Evolutionary conservation across 2,113 vertebrate species (phyloP).

Genomic region (Loxodonta africana): DNA sequence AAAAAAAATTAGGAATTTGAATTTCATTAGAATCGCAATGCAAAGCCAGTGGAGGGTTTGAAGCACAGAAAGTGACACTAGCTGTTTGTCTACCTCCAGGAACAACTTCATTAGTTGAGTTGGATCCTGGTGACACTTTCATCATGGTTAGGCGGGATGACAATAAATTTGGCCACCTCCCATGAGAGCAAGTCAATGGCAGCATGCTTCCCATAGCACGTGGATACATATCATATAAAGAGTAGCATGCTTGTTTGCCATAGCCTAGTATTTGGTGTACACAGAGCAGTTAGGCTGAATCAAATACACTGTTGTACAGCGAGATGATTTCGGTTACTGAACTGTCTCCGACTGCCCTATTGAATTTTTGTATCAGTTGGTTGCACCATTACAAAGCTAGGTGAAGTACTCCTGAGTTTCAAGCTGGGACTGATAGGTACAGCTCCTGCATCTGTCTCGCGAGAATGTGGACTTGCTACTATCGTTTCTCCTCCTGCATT

Average conservation of each 20-base stretch:
- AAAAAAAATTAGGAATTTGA: background rate
- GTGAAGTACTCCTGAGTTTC: background rate
- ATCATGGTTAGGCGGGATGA: background rate
- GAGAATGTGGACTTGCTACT: slow-evolving; percentile 6
- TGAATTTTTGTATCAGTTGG: background rate
- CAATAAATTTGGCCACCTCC: background rate
- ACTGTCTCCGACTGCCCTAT: background rate
- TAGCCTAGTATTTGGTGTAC: background rate
- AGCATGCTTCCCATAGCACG: background rate
- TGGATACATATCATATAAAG: too few species aligned
- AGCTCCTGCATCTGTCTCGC: background rate
- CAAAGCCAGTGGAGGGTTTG: background rate
- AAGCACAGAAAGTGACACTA: too few species aligned
- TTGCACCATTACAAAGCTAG: background rate
- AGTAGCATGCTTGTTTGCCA: too few species aligned
- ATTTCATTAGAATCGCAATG: background rate
- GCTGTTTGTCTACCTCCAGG: background rate
- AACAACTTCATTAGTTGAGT: background rate
- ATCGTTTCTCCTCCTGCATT: background rate
- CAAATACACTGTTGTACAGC: background rate
- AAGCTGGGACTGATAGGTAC: background rate
- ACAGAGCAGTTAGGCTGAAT: background rate
- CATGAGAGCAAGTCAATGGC: background rate
- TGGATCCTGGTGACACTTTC: background rate
- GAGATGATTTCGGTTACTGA: background rate